phyloP scores from a whole-genome alignment of 2,113 vertebrate species.

The Gopherus flavomarginatus region DNA sequence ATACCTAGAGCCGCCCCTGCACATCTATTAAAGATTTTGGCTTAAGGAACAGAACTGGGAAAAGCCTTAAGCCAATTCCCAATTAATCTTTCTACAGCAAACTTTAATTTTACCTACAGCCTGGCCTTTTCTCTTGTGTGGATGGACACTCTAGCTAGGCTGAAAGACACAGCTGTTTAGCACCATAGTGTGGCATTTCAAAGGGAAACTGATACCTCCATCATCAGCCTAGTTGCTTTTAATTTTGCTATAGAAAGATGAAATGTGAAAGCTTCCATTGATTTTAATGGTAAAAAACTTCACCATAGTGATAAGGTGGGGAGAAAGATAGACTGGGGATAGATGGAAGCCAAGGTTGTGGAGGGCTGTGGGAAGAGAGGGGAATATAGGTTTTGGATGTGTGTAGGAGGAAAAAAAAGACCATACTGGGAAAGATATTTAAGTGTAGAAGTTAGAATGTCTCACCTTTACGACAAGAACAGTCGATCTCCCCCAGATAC shows the following conservation, averaged over 20 bases:
- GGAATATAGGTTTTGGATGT: background rate
- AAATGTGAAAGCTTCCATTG: constrained; percentile 50
- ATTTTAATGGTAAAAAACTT: background rate
- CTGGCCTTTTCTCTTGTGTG: background rate
- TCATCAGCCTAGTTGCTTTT: background rate
- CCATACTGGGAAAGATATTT: background rate
- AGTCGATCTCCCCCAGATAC: background rate
- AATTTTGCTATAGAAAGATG: background rate
- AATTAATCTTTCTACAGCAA: background rate
- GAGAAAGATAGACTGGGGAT: background rate
- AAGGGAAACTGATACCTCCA: constrained; percentile 4
- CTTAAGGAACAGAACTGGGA: constrained; percentile 25
- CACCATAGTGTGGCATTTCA: background rate
- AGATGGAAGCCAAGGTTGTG: background rate
- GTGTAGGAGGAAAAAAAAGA: background rate
- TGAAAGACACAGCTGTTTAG: constrained; percentile 5
- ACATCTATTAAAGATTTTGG: constrained; percentile 43
- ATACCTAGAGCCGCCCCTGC: no score
- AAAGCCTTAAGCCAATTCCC: constrained; percentile 8
- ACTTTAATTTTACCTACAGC: constrained; percentile 9
- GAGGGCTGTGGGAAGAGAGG: background rate
- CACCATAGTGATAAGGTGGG: background rate
- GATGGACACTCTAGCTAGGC: background rate
- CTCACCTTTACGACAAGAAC: background rate
- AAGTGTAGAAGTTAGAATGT: background rate